phyloP scores from a whole-genome alignment of 2,113 vertebrate genomes.

The Neogobius melanostomus region DNA sequence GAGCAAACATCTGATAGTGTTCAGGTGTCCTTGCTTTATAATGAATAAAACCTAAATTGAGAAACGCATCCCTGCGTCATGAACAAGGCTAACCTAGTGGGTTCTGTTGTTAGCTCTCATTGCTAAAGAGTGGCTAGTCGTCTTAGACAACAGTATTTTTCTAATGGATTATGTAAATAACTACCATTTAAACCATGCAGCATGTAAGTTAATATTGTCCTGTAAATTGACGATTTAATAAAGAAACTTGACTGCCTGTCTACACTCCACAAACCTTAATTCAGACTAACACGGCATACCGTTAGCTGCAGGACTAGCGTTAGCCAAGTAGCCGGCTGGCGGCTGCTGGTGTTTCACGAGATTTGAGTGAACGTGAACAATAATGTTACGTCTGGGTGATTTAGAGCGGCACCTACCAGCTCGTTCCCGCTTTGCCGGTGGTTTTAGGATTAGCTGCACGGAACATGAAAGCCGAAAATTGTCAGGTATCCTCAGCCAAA shows the following conservation, averaged over 20 bases:
- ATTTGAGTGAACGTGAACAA: constrained; percentile 52
- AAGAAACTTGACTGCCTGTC: neutral
- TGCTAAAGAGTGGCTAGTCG: constrained; percentile 30
- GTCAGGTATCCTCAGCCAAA: constrained; percentile 65
- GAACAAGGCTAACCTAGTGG: neutral
- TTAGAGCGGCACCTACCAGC: constrained; percentile 75
- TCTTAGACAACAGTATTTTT: neutral
- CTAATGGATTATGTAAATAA: neutral
- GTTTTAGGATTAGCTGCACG: constrained; percentile 76
- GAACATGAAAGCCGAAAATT: constrained; percentile 79
- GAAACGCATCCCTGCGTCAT: neutral
- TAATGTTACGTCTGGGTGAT: constrained; percentile 39
- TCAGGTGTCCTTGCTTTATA: neutral
- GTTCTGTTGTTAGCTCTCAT: constrained; percentile 24
- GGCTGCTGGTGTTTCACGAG: constrained; percentile 34
- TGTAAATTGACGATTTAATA: neutral
- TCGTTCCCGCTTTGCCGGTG: constrained; percentile 79
- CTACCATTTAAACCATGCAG: neutral
- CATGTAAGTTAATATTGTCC: neutral
- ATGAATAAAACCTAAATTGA: neutral
- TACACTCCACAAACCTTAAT: neutral
- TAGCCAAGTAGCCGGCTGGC: constrained; percentile 36
- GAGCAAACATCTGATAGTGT: neutral
- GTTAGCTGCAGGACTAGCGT: constrained; percentile 39
- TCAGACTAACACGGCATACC: constrained; percentile 25